Evolutionary conservation across 2,888 invertebrate genomes (phyloP).

Genomic region (Macrosoma leucophasiata): DNA sequence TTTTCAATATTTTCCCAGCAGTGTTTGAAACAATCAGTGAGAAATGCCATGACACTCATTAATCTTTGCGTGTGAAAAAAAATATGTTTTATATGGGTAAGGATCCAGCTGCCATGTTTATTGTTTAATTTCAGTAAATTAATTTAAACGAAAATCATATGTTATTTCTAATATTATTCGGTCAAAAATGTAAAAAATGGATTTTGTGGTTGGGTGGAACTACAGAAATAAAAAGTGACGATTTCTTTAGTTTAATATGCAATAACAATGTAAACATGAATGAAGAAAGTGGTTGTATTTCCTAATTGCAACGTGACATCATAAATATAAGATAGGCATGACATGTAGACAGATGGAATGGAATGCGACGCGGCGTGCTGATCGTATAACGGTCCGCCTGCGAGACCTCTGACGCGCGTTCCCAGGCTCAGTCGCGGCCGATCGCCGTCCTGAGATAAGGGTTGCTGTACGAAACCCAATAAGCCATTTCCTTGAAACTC

Average conservation of each 20-base stretch:
- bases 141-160: too few species aligned
- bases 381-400: constrained; percentile 46
- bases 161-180: too few species aligned
- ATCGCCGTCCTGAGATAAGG: constrained; percentile 62
- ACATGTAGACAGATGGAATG: constrained; percentile 35
- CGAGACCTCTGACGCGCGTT: constrained; percentile 40
- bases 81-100: too few species aligned
- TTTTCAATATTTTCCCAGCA: constrained; percentile 40
- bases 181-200: too few species aligned
- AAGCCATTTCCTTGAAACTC: constrained; percentile 71
- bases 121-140: too few species aligned
- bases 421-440: constrained; percentile 49
- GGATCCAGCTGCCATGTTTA: too few species aligned
- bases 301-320: constrained; percentile 34
- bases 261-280: too few species aligned
- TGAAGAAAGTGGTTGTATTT: constrained; percentile 25
- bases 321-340: constrained; percentile 29
- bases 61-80: constrained; percentile 39
- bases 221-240: too few species aligned
- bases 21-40: constrained; percentile 42
- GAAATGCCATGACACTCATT: constrained; percentile 41
- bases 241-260: too few species aligned
- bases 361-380: constrained; percentile 30
- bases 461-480: constrained; percentile 68
- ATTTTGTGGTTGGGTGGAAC: too few species aligned